Evolutionary conservation across 2,797 vertebrate genomes (phyloP).

Genomic region (Sparus aurata): DNA sequence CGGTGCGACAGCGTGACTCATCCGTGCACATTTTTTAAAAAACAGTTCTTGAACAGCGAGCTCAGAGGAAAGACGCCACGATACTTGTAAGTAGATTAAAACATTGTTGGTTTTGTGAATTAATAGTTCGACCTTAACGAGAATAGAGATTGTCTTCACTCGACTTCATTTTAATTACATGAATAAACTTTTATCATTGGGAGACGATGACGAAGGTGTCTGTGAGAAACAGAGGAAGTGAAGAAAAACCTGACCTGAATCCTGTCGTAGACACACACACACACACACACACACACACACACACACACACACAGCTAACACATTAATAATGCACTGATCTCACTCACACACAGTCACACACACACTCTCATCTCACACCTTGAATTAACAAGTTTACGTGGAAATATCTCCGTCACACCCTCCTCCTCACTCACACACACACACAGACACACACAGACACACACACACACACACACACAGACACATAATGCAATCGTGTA

Average conservation of each 20-base stretch:
- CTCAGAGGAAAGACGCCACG: too few relatives aligned
- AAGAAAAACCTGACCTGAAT: not conserved
- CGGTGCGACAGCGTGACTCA: too few relatives aligned
- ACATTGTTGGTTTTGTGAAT: too few relatives aligned
- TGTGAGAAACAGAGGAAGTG: not conserved
- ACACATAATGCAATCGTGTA: conserved; percentile 22
- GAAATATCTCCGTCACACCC: not conserved
- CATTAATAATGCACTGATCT: conserved; percentile 15
- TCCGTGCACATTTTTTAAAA: too few relatives aligned
- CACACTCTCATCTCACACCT: conserved; percentile 23
- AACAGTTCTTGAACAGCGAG: too few relatives aligned
- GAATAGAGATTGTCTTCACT: too few relatives aligned
- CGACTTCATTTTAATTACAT: too few relatives aligned
- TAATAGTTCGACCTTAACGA: too few relatives aligned
- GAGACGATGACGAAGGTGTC: too few relatives aligned
- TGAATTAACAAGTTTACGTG: conserved; percentile 37
- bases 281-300: conserved; percentile 9
- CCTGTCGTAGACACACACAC: not conserved
- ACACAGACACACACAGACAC: not conserved
- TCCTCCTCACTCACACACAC: not conserved
- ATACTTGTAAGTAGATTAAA: too few relatives aligned
- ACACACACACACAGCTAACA: too few relatives aligned
- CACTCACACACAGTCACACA: conserved; percentile 5
- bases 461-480: not conserved
- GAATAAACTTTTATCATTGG: too few relatives aligned